Evolutionary conservation across 2,888 invertebrate species (phyloP).

Genomic region (Phalera bucephala): DNA sequence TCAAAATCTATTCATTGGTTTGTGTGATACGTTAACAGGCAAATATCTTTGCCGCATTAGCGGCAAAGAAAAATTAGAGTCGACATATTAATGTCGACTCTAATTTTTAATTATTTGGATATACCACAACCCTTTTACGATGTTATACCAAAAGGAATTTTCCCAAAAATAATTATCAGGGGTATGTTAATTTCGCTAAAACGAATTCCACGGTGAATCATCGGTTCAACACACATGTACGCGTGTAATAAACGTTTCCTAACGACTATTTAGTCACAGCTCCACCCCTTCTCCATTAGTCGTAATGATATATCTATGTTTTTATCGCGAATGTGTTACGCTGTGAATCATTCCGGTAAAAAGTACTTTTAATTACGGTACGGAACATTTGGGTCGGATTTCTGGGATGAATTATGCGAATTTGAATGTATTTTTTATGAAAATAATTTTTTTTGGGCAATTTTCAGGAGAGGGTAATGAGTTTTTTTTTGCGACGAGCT

Average conservation of each 20-base stretch:
- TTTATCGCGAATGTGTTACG: conserved; percentile 36
- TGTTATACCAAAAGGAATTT: too few relatives aligned
- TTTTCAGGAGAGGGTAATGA: too few relatives aligned
- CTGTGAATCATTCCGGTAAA: conserved; percentile 31
- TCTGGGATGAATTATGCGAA: conserved; percentile 20
- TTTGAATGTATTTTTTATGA: too few relatives aligned
- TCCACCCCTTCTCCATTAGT: conserved; percentile 25
- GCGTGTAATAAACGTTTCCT: conserved; percentile 28
- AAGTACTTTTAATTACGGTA: conserved; percentile 32
- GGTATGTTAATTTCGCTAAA: conserved; percentile 25
- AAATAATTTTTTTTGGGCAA: too few relatives aligned
- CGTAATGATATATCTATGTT: conserved; percentile 38
- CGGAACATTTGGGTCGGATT: conserved; percentile 22
- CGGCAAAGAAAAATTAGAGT: too few relatives aligned
- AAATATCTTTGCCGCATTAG: too few relatives aligned
- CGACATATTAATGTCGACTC: too few relatives aligned
- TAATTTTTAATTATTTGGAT: too few relatives aligned
- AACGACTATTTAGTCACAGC: conserved; percentile 35
- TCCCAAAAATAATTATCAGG: not conserved
- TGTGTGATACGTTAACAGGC: too few relatives aligned
- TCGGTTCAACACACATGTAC: conserved; percentile 13
- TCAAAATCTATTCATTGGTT: too few relatives aligned
- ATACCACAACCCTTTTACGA: too few relatives aligned
- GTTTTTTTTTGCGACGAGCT: too few relatives aligned
- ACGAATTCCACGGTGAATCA: conserved; percentile 25